Conservation (phyloP, 92 coral and sea anemone genomes). For the Epizoanthus illoricatus region DNA sequence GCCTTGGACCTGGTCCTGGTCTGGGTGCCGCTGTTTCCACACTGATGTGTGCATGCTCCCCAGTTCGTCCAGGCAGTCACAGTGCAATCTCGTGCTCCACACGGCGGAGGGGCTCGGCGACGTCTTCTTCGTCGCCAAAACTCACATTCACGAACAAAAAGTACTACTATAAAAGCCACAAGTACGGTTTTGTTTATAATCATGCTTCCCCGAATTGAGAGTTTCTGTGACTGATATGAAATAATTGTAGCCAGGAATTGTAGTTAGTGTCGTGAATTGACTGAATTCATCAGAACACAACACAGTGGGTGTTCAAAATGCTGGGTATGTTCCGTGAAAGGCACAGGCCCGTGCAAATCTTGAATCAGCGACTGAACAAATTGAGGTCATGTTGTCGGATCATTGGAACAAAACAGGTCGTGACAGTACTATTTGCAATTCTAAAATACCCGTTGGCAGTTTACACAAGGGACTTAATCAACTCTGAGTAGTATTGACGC, state of each 20-base stretch:
- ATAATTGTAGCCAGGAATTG: neutral
- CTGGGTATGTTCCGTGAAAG: neutral
- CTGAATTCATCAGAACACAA: neutral
- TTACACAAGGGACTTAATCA: neutral
- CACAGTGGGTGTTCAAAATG: neutral
- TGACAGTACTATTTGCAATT: neutral
- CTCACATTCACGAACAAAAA: constrained; percentile 27
- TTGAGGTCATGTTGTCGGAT: too few relatives aligned
- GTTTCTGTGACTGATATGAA: neutral
- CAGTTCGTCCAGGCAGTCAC: constrained; percentile 62
- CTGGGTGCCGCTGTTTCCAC: too few relatives aligned
- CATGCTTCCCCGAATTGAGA: neutral
- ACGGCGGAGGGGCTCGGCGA: constrained; percentile 61
- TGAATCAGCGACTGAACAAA: too few relatives aligned
- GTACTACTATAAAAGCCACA: constrained; percentile 5
- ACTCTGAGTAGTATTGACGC: constrained; percentile 26
- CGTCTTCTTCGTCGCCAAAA: constrained; percentile 57
- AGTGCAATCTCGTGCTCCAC: constrained; percentile 59
- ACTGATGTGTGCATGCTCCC: too few relatives aligned
- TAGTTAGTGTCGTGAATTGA: neutral
- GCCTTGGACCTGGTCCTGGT: too few relatives aligned
- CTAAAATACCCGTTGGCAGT: neutral
- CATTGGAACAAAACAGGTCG: too few relatives aligned
- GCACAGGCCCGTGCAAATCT: neutral
- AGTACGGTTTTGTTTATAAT: constrained; percentile 6